Evolutionary conservation across 2,888 invertebrate genomes (phyloP).

Genomic region (Pinctada fucata): DNA sequence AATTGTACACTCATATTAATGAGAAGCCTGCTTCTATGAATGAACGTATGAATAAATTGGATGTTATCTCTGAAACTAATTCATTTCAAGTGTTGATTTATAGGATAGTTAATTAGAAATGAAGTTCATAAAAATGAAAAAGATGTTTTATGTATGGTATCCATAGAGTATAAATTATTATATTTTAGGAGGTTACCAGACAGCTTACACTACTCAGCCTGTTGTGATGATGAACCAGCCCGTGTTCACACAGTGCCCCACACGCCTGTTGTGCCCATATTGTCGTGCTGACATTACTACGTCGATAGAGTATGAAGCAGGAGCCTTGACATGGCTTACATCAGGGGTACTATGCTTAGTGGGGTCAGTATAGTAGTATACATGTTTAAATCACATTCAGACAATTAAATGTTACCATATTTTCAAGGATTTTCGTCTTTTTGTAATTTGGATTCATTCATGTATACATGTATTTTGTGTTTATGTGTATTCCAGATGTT

Average conservation of each 20-base stretch:
- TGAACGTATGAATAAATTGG: too few relatives aligned
- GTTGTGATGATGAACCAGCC: constrained; percentile 25
- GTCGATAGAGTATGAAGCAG: constrained; percentile 39
- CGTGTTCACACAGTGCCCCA: constrained; percentile 34
- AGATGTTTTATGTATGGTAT: too few relatives aligned
- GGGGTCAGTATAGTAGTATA: constrained; percentile 40
- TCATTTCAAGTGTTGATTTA: too few relatives aligned
- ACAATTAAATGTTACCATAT: background rate
- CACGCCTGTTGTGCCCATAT: constrained; percentile 37
- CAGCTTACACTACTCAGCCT: constrained; percentile 28
- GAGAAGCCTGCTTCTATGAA: too few relatives aligned
- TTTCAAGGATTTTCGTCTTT: background rate
- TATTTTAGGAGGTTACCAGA: background rate
- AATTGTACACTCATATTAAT: too few relatives aligned
- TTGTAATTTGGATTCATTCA: too few relatives aligned
- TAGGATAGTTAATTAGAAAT: too few relatives aligned
- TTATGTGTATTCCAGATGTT: constrained; percentile 29
- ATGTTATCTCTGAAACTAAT: too few relatives aligned
- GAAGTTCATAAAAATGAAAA: too few relatives aligned
- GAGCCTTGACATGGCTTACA: constrained; percentile 46
- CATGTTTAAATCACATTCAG: background rate
- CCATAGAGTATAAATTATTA: too few relatives aligned
- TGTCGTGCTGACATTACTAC: constrained; percentile 42
- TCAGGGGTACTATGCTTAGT: constrained; percentile 48
- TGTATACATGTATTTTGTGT: too few relatives aligned